Base-by-base conservation (phyloP, 2,888 invertebrate genomes). In the Acleris sparsana region DNA sequence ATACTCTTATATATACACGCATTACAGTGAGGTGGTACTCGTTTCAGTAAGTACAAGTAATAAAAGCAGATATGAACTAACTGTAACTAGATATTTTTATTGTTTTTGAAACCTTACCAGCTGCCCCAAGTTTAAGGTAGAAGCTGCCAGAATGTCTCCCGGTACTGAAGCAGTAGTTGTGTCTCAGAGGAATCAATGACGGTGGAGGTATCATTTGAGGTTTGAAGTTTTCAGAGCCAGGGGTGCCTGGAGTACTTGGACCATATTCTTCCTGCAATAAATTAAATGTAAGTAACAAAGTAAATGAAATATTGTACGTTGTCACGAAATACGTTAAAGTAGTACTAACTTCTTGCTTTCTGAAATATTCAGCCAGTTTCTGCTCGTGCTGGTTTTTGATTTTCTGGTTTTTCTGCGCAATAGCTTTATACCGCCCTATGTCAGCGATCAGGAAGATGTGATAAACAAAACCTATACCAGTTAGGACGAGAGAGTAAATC, bases 101-200 rank as follows among this genome's bases (percentile, higher is more conserved):
- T 18, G 6, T 3, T 13, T 46, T 46, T n/a, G n/a, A 46, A 17
- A 46, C 70, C 79, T 84, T 87, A 95, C 96, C 95, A 75, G 95
- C 94, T 63, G 96, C 96, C 59, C 96, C 96, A 73, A 95, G 83
- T 89, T 96, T 96, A 20, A 96, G 90, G 80, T 95, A 96, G 80
- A 96, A 95, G 75, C 95, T 95, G 39, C 95, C 95, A 18, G 95
- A 94, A 84, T 96, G 96, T 70, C 95, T 86, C 62, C 96, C 95
- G 52, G 93, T 93, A 73, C 93, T 94, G 81, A 95, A 95, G 80
- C 95, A 95, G 78, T 95, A 95, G 74, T 93, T 83, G 74, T 95
- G 94, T 43, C 86, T 89, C 53, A 93, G 72, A 11, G 92, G 87
- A 53, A 88, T 85, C 3, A 92, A 80, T 16, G 87, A 74, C 0